Conservation (phyloP, 2,888 invertebrate species). For the Philereme transversata region DNA sequence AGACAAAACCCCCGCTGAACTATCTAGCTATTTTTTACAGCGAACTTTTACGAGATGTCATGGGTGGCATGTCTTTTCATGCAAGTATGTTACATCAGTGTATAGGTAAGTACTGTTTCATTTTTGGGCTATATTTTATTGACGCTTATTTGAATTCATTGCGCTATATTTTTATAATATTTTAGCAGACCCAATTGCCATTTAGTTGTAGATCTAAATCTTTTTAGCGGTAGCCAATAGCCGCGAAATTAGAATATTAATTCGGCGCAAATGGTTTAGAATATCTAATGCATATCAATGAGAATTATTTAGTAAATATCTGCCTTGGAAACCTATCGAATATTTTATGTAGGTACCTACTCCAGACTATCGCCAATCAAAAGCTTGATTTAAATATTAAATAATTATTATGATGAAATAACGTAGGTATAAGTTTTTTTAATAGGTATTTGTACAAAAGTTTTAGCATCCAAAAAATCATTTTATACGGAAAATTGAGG, state of each 20-base stretch:
- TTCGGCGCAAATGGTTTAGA: slow-evolving; percentile 17
- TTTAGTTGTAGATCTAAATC: not conserved
- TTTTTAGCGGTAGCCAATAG: slow-evolving; percentile 5
- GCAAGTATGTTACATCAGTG: too few species aligned
- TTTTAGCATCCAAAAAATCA: slow-evolving; percentile 1
- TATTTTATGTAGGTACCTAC: not conserved
- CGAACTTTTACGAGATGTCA: too few species aligned
- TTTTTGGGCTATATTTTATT: too few species aligned
- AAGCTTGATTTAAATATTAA: not conserved
- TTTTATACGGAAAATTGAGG: slow-evolving; percentile 14
- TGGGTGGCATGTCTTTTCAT: too few species aligned
- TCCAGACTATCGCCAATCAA: not conserved
- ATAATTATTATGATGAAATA: not conserved
- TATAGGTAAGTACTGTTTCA: too few species aligned
- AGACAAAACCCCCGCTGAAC: too few species aligned
- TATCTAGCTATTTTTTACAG: too few species aligned
- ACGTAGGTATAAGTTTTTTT: not conserved
- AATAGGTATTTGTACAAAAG: slow-evolving; percentile 8
- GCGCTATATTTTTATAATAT: too few species aligned
- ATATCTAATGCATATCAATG: slow-evolving; percentile 30
- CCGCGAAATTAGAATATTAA: slow-evolving; percentile 21
- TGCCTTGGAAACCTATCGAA: not conserved
- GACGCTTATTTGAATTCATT: too few species aligned
- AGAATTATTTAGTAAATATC: slow-evolving; percentile 1
- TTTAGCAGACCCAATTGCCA: not conserved